Percentiles rank a stretch among this genome's conserved stretches.
phyloP scores from a whole-genome alignment of 2,797 vertebrate genomes.

The Tachyglossus aculeatus region DNA sequence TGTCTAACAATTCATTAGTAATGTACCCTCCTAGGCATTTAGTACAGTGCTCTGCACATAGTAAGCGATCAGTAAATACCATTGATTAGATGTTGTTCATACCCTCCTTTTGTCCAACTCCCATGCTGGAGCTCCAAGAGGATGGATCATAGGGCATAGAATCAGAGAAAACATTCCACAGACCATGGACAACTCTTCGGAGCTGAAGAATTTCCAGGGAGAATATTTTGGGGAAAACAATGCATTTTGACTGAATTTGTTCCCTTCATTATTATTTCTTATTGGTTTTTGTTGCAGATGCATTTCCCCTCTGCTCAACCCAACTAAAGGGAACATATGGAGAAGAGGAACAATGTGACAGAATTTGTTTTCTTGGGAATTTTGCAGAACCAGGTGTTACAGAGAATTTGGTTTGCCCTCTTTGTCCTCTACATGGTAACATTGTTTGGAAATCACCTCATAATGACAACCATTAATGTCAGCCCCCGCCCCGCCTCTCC shows the following conservation, averaged over 20 bases:
- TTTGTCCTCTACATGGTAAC: conserved; percentile 31
- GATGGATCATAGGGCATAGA: not conserved
- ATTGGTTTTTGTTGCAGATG: not conserved
- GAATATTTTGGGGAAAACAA: not conserved
- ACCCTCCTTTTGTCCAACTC: no score
- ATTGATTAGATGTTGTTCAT: no score
- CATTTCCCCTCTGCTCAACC: not conserved
- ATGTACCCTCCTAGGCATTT: no score
- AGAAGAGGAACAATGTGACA: conserved; percentile 13
- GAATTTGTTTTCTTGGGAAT: conserved; percentile 47
- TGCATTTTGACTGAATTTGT: not conserved
- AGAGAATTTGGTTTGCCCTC: conserved; percentile 19
- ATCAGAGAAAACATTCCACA: not conserved
- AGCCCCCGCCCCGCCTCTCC: conserved; percentile 26
- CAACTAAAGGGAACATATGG: not conserved
- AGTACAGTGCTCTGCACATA: no score
- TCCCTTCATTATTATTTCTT: not conserved
- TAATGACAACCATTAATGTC: conserved; percentile 12
- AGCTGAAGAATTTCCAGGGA: not conserved
- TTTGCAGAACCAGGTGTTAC: conserved; percentile 5
- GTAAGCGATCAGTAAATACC: no score
- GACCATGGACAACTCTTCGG: not conserved
- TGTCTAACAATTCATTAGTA: no score
- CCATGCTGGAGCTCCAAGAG: no score
- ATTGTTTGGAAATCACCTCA: conserved; percentile 44